phyloP scores from a whole-genome alignment of 2,888 invertebrate genomes.

The Poecilobothrus nobilitatus region DNA sequence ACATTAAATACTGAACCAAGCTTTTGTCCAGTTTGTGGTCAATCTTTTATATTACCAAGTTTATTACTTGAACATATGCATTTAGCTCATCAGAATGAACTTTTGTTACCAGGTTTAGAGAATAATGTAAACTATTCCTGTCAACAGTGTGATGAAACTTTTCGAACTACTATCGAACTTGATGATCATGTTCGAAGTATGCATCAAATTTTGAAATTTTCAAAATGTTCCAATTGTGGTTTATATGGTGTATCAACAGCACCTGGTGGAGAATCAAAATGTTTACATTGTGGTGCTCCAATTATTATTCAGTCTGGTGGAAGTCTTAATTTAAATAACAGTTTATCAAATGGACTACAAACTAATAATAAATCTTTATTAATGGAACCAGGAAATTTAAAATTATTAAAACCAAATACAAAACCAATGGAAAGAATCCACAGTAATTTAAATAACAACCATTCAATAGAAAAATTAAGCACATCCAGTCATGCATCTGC shows the following conservation, averaged over 20 bases:
- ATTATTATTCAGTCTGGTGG: conserved; percentile 23
- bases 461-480: conserved; percentile 18
- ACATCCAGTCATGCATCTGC: conserved; percentile 23
- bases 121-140: conserved; percentile 30
- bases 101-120: not conserved
- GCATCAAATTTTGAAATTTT: conserved; percentile 38
- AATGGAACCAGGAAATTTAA: not conserved
- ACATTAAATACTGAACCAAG: conserved; percentile 29
- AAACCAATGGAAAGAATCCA: conserved; percentile 36
- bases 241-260: conserved; percentile 38
- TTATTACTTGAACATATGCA: conserved; percentile 40
- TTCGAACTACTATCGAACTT: conserved; percentile 34
- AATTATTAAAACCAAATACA: conserved; percentile 26
- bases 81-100: conserved; percentile 29
- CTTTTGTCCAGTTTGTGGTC: conserved; percentile 41
- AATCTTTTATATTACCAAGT: conserved; percentile 34
- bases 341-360: conserved; percentile 35
- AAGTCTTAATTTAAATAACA: conserved; percentile 28
- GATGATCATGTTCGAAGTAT: conserved; percentile 38
- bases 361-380: conserved; percentile 8
- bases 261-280: conserved; percentile 37
- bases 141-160: conserved; percentile 40
- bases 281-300: conserved; percentile 34
- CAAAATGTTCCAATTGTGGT: conserved; percentile 38
- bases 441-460: conserved; percentile 31